Conservation (phyloP, 2,113 vertebrate genomes). For the Cephalopterus ornatus region DNA sequence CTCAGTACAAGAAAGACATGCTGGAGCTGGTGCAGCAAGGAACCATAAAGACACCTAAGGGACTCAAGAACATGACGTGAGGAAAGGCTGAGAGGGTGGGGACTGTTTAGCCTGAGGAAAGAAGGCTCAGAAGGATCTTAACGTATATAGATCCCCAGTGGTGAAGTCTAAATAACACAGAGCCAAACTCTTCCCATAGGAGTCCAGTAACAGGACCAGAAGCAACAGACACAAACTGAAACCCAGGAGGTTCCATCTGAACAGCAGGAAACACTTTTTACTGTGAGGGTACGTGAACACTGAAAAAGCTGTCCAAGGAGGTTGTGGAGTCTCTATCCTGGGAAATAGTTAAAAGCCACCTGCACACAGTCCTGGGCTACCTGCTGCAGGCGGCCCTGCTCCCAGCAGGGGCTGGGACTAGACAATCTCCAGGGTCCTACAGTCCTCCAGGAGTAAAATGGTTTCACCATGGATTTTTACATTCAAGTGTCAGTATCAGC, state of each 20-base stretch:
- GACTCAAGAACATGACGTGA: fast-evolving
- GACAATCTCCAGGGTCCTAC: not conserved
- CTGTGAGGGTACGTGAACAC: not conserved
- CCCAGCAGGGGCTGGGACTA: not conserved
- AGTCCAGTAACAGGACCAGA: not conserved
- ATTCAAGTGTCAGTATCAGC: not conserved
- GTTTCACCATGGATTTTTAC: not conserved
- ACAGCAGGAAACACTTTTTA: not conserved
- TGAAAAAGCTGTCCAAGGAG: not conserved
- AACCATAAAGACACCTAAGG: not conserved
- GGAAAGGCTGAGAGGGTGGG: not conserved
- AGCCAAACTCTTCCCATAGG: not conserved
- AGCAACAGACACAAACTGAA: not conserved
- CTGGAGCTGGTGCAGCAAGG: not conserved
- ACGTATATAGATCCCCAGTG: fast-evolving
- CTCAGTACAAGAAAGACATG: not conserved
- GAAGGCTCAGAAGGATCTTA: not conserved
- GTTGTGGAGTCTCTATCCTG: not conserved
- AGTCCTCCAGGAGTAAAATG: not conserved
- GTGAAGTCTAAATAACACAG: not conserved
- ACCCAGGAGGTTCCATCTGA: not conserved
- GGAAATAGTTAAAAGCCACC: not conserved
- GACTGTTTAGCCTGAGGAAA: not conserved
- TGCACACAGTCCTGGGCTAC: not conserved
- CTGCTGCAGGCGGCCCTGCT: not conserved